phyloP scores from a whole-genome alignment of 2,797 vertebrate species.

The Furcifer pardalis region DNA sequence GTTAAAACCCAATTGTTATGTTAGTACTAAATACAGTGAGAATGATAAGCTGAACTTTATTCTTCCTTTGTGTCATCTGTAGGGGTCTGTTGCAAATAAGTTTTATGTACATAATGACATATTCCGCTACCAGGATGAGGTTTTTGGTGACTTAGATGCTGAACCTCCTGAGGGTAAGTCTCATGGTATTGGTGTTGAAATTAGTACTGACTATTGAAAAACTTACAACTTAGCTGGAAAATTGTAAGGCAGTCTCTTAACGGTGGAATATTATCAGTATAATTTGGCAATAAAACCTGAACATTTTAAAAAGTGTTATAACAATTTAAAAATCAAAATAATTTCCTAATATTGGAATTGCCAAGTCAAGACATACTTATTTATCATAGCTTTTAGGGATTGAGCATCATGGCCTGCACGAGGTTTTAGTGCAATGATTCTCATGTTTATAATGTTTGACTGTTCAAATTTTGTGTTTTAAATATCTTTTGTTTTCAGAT shows the following conservation, averaged over 20 bases:
- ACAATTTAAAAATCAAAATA: too few relatives aligned
- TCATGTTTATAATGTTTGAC: too few relatives aligned
- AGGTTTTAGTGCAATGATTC: too few relatives aligned
- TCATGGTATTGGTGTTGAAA: background rate
- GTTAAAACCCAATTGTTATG: background rate
- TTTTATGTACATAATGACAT: constrained; percentile 99
- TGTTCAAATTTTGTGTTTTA: too few relatives aligned
- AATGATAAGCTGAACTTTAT: constrained; percentile 16
- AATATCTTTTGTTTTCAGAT: too few relatives aligned
- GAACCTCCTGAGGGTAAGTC: constrained; percentile 89
- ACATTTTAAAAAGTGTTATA: background rate
- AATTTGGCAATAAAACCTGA: background rate
- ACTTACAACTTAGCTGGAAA: background rate
- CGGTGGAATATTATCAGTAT: too few relatives aligned
- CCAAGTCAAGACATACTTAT: too few relatives aligned
- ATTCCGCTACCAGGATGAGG: constrained; percentile 97
- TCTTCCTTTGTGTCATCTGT: constrained; percentile 39
- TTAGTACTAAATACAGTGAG: background rate
- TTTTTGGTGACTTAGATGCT: constrained; percentile 94
- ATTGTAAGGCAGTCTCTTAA: background rate
- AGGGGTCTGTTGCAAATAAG: constrained; percentile 97
- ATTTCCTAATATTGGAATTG: too few relatives aligned
- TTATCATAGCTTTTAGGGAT: too few relatives aligned
- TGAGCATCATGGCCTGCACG: too few relatives aligned
- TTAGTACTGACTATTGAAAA: background rate